Base-by-base conservation (phyloP, 2,797 vertebrate genomes). In the Cichlasoma orientale region DNA sequence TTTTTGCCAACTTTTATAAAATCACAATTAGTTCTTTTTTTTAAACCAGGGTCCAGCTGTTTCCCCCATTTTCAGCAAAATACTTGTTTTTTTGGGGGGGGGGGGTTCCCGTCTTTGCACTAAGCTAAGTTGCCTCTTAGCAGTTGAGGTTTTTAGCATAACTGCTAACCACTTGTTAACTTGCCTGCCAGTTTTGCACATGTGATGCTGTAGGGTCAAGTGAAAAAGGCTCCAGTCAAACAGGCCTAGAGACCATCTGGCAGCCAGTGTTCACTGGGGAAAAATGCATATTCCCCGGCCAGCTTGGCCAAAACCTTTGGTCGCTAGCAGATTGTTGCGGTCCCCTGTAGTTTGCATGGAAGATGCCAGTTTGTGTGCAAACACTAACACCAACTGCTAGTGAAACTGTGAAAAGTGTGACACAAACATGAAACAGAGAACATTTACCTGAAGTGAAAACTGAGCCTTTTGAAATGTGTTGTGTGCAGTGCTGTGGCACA, bases 21-120 rank as follows among this genome's bases (percentile, higher is more conserved):
- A 47, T 27, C 29, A 31, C 29, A 31, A 5, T 33, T 13, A n/a
- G n/a, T 36, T 13, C 0, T 0, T 10, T 16, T 38, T 61, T 41
- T 38, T 23, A 2, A 11, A 38, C 9, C 36, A 11, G 12, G 4
- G 41, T 3, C 12, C 12, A 14, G 14, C 14, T 16, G 41, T 16
- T 44, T 44, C 41, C 41, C 33, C 33, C 33, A 36, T 9, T 36
- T 36, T 36, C 33, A 44, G 41, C 41, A 44, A 14, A 13, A 27
- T 27, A 27, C 27, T 47, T 7, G 5, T 18, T 5, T 41, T 27
- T 7, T 7, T 3, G 27, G 3, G 27, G 27, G 27, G 27, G 7
- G 7, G 31, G 36, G 36, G 36, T 0, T 18, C 1, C 10, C 4
- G 2, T 16, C 13, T 47, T 47, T 16, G 2, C 14, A 10, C 23